Base-by-base conservation (phyloP, 2,888 invertebrate species). In the Biston stratarius region DNA sequence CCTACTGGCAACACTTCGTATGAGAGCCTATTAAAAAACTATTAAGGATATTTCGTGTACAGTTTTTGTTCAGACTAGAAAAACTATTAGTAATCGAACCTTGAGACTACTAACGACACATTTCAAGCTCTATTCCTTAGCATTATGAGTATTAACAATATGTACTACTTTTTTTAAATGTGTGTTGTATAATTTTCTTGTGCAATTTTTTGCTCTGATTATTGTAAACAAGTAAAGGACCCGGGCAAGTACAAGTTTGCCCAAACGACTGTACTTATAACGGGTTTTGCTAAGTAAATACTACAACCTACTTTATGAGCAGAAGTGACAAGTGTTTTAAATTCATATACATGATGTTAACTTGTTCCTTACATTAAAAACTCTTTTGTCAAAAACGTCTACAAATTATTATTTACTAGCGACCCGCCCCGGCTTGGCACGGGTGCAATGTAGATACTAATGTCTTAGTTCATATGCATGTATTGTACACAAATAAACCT, bases 231-330 rank as follows among this genome's bases (percentile, higher is more conserved):
- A 52, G 9, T 52, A 10, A n/a, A 38, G 36, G 12, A 40, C 24
- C 24, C 6, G 42, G 55, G 7, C 55, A 55, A 55, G 40, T 55
- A 55, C 55, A 24, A 42, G n/a, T 55, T 55, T 42, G 8, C 12
- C n/a, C 12, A 33, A 42, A 55, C 42, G 42, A 55, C 24, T 44
- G n/a, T 14, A 42, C 55, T 24, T 12, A 24, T 3, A 55, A 55
- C 55, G 12, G 42, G 55, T 44, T 55, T 8, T 33, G 42, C 11
- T 5, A 40, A 40, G 38, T 53, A 53, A 53, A 53, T 34, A 53
- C 15, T 15, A 53, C 24, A 24, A 2, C 53, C 15, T 40, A 11
- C 53, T 52, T 52, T 5, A 36, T 33, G 33, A 44, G n/a, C 12
- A 44, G n/a, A 38, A 38, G 6, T 38, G 38, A 7, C 7, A 36